These are phyloP conservation scores for Drosophila setosimentum DNA, from an alignment of 2,888 invertebrate genomes.

Conservation along the genomic window DNA sequence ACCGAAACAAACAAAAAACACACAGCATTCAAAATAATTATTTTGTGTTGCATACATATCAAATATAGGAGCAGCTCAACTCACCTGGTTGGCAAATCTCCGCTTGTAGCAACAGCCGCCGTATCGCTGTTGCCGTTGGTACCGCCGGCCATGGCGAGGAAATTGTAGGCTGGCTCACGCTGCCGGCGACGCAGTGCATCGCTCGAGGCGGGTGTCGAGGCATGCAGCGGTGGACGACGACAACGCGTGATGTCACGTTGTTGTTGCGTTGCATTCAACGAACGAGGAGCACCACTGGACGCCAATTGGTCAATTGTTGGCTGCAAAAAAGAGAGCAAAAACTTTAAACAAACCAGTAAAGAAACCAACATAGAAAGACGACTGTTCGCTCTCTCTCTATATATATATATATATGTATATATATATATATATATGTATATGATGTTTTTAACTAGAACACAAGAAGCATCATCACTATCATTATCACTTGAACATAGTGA, in stretches of 20 bases:
- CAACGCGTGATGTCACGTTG: constrained; percentile 31
- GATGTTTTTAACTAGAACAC: no score
- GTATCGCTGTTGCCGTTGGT: constrained; percentile 11
- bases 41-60: background rate
- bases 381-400: no score
- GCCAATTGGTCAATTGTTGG: constrained; percentile 30
- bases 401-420: background rate
- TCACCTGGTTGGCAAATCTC: constrained; percentile 73
- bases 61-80: background rate
- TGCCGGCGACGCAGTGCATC: constrained; percentile 36
- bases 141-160: constrained; percentile 41
- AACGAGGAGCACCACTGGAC: constrained; percentile 37
- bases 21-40: background rate
- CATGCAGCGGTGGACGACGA: constrained; percentile 48
- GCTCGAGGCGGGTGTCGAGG: constrained; percentile 54
- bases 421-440: background rate
- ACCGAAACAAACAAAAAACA: background rate
- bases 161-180: constrained; percentile 78
- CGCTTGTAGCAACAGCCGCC: constrained; percentile 66
- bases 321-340: constrained; percentile 7
- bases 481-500: no score
- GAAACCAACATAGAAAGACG: background rate
- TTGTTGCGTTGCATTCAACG: constrained; percentile 22
- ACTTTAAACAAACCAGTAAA: background rate
- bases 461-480: no score